phyloP scores from a whole-genome alignment of 2,797 vertebrate species.

The Hybognathus amarus region DNA sequence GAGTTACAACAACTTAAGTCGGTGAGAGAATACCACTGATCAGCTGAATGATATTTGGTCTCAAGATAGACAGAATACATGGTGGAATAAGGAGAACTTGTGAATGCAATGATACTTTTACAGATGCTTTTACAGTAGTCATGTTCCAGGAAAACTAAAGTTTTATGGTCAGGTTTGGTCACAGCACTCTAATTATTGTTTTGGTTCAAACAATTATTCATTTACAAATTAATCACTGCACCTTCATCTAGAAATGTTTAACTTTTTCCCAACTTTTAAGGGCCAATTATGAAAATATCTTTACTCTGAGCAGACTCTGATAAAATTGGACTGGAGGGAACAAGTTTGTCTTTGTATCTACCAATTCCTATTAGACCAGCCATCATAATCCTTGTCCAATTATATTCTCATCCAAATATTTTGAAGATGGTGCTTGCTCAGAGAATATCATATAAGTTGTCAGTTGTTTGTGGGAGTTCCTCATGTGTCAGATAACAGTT shows the following conservation, averaged over 20 bases:
- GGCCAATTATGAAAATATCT: conserved; percentile 27
- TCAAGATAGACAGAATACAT: background rate
- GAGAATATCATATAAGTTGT: conserved; percentile 11
- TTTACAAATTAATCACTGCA: background rate
- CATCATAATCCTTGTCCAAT: conserved; percentile 14
- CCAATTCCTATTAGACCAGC: background rate
- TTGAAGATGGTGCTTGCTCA: background rate
- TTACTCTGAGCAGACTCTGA: background rate
- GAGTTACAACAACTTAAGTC: background rate
- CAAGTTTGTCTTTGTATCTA: conserved; percentile 13
- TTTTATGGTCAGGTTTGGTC: background rate
- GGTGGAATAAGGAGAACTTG: background rate
- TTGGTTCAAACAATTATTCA: background rate
- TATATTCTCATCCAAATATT: conserved; percentile 27
- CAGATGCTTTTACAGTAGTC: background rate
- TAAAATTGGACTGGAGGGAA: background rate
- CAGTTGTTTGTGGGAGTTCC: background rate
- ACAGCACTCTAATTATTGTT: background rate
- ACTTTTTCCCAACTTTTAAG: conserved; percentile 21
- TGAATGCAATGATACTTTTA: background rate
- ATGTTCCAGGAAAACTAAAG: background rate
- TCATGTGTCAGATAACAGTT: conserved; percentile 3
- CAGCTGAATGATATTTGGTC: background rate
- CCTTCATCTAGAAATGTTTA: background rate
- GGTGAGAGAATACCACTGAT: background rate